Evolutionary conservation across 2,888 invertebrate species (phyloP).

Genomic region (Fragum sueziense): DNA sequence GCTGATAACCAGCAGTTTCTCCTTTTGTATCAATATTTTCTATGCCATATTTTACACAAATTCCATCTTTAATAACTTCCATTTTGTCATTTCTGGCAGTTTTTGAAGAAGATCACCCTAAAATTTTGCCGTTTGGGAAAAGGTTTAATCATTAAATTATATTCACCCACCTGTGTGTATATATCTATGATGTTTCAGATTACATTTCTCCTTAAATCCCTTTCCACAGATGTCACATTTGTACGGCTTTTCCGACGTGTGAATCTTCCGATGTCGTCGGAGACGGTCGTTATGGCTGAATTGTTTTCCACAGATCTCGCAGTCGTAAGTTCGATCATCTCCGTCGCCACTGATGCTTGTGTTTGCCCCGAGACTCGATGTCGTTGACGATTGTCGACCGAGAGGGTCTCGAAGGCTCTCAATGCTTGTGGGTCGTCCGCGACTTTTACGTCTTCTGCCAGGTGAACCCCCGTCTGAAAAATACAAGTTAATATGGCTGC

Average conservation of each 20-base stretch:
- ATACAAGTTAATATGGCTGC: no score
- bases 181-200: slow-evolving; percentile 59
- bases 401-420: slow-evolving; percentile 58
- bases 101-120: no score
- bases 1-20: no score
- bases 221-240: slow-evolving; percentile 64
- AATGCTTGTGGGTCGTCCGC: slow-evolving; percentile 60
- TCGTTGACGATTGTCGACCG: slow-evolving; percentile 54
- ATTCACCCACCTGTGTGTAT: slow-evolving; percentile 59
- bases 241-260: slow-evolving; percentile 60
- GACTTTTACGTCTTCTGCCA: slow-evolving; percentile 55
- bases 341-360: slow-evolving; percentile 54
- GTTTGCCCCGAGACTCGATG: slow-evolving; percentile 56
- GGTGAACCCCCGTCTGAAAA: slow-evolving; percentile 41
- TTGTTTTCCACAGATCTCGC: slow-evolving; percentile 61
- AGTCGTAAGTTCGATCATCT: slow-evolving; percentile 58
- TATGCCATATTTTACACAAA: no score
- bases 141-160: no score
- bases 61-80: no score
- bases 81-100: no score
- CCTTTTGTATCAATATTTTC: no score
- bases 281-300: slow-evolving; percentile 60
- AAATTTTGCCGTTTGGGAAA: no score
- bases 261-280: slow-evolving; percentile 59
- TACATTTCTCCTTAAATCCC: slow-evolving; percentile 61